Conservation (phyloP, 30 jellyfish, hydroid and myxozoan species). For the Haliclystus octoradiatus region DNA sequence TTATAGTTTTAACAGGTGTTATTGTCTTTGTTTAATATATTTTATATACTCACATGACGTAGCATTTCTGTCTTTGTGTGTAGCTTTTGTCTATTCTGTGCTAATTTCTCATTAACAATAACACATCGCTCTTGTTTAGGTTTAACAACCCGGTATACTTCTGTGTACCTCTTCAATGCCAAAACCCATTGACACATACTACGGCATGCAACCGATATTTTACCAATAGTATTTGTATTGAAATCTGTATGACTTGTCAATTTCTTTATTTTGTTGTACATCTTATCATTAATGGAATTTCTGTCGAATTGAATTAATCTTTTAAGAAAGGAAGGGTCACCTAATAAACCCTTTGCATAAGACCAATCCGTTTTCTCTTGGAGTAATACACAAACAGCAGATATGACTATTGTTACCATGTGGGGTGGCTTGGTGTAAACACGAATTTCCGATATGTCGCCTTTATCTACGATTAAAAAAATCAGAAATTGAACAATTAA, state of each 20-base stretch:
- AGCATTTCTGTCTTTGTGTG: conserved; percentile 38
- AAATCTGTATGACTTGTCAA: conserved; percentile 66
- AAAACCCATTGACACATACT: conserved; percentile 94
- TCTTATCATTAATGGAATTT: conserved; percentile 54
- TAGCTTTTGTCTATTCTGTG: conserved; percentile 46
- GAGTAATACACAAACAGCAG: conserved; percentile 86
- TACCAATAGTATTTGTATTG: conserved; percentile 80
- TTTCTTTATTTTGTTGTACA: conserved; percentile 50
- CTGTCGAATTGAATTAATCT: conserved; percentile 52
- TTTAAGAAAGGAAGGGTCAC: conserved; percentile 77
- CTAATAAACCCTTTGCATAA: conserved; percentile 63
- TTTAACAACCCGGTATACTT: conserved; percentile 59
- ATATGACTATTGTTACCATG: conserved; percentile 88
- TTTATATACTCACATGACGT: too few relatives aligned
- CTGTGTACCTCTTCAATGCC: conserved; percentile 77
- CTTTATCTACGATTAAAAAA: conserved; percentile 23
- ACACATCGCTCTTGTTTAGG: conserved; percentile 81
- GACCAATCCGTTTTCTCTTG: conserved; percentile 87
- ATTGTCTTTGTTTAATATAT: too few relatives aligned
- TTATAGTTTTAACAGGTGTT: too few relatives aligned
- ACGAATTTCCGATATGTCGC: conserved; percentile 80
- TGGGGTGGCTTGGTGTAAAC: conserved; percentile 83
- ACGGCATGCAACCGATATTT: conserved; percentile 77
- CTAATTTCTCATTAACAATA: conserved; percentile 68
- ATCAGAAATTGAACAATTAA: too few relatives aligned